These are phyloP conservation scores for Helicoverpa zea DNA, from an alignment of 1,140 invertebrate species.

Conservation along the genomic window DNA sequence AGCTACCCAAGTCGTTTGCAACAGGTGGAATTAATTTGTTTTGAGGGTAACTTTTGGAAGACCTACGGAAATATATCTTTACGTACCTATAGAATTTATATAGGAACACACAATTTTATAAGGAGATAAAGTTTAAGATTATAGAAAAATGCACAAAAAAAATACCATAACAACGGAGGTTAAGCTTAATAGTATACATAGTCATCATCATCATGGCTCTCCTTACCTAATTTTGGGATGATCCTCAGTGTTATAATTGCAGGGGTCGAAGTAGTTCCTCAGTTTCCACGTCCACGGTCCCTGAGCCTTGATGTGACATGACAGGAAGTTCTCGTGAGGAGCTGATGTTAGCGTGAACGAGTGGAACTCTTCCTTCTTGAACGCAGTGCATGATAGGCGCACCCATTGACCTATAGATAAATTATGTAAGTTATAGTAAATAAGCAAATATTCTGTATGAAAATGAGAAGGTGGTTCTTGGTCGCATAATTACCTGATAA, in stretches of 20 bases:
- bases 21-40: too few relatives aligned
- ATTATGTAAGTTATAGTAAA: too few relatives aligned
- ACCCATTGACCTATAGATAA: conserved; percentile 97
- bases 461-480: not conserved
- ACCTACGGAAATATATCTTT: too few relatives aligned
- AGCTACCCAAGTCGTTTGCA: not conserved
- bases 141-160: too few relatives aligned
- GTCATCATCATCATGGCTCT: not conserved
- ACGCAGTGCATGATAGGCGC: conserved; percentile 96
- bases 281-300: conserved; percentile 99
- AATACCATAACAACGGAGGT: too few relatives aligned
- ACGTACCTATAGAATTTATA: too few relatives aligned
- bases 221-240: conserved; percentile 91
- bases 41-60: too few relatives aligned
- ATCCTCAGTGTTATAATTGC: conserved; percentile 96
- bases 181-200: too few relatives aligned
- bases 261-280: conserved; percentile 98
- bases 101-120: too few relatives aligned
- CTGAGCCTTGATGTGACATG: conserved; percentile 99
- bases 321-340: conserved; percentile 98
- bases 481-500: conserved; percentile 88
- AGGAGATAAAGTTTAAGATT: too few relatives aligned
- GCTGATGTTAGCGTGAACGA: conserved; percentile 99
- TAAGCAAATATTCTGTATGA: too few relatives aligned
- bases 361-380: conserved; percentile 97